These are phyloP conservation scores for Zosterops japonicus DNA, from an alignment of 2,113 vertebrate genomes.

Conservation along the genomic window DNA sequence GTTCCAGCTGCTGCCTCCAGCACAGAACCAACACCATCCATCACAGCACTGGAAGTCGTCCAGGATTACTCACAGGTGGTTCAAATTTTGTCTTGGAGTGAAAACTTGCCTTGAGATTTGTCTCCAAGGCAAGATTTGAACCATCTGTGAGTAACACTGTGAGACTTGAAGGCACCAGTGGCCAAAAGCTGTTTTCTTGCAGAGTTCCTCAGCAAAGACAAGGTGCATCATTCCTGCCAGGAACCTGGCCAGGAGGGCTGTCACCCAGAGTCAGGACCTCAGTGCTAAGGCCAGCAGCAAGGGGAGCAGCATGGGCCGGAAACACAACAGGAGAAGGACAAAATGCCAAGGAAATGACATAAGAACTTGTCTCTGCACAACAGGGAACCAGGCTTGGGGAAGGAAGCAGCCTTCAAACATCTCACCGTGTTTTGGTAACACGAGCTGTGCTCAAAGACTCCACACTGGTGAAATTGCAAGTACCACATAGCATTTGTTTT, in stretches of 20 bases:
- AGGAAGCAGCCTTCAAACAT: neutral
- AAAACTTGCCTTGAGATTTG: neutral
- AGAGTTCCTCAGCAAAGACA: neutral
- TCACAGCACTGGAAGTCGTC: neutral
- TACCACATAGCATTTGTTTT: neutral
- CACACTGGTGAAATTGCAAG: neutral
- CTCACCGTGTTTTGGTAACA: accelerated
- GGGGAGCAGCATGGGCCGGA: neutral
- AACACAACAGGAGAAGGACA: neutral
- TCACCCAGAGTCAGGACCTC: neutral
- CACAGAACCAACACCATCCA: neutral
- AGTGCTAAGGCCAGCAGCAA: neutral
- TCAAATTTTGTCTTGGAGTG: neutral
- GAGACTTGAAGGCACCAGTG: neutral
- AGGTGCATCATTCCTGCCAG: neutral
- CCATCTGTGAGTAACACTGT: neutral
- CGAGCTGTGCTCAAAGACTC: neutral
- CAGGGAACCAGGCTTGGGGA: neutral
- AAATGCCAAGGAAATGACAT: neutral
- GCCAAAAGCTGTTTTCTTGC: neutral
- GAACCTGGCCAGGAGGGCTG: neutral
- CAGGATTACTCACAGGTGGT: neutral
- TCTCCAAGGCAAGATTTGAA: neutral
- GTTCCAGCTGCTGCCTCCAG: neutral
- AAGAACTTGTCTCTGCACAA: neutral